Conservation (phyloP, 2,888 invertebrate species). For the Polydrusus cervinus region DNA sequence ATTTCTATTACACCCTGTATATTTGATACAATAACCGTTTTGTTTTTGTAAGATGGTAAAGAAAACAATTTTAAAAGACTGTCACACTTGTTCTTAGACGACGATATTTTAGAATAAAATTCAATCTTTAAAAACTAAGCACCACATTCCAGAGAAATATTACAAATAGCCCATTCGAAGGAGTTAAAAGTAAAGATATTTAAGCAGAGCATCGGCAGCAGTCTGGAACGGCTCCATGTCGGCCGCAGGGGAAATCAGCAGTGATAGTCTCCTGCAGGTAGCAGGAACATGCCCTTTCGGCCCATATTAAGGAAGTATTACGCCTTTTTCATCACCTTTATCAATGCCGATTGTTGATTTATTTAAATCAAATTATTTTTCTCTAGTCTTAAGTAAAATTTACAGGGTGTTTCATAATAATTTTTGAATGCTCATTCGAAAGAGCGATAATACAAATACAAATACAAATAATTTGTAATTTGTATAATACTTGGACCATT, state of each 20-base stretch:
- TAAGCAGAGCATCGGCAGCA: constrained; percentile 26
- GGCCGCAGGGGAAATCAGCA: constrained; percentile 64
- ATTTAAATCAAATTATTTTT: constrained; percentile 39
- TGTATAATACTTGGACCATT: too few relatives aligned
- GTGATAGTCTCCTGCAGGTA: constrained; percentile 62
- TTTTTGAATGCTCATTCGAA: too few relatives aligned
- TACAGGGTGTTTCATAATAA: too few relatives aligned
- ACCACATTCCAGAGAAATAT: constrained; percentile 16
- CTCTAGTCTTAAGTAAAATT: not conserved
- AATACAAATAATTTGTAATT: too few relatives aligned
- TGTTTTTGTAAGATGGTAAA: too few relatives aligned
- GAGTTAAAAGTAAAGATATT: constrained; percentile 21
- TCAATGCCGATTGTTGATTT: constrained; percentile 53
- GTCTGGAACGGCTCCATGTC: constrained; percentile 41
- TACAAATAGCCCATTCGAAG: constrained; percentile 27
- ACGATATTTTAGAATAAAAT: too few relatives aligned
- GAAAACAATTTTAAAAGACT: too few relatives aligned
- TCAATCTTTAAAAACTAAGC: not conserved
- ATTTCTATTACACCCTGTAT: too few relatives aligned
- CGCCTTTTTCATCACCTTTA: constrained; percentile 60
- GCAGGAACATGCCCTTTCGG: constrained; percentile 61
- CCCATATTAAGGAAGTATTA: constrained; percentile 62
- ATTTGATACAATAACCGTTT: too few relatives aligned
- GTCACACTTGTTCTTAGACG: too few relatives aligned
- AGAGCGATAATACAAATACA: too few relatives aligned